phyloP scores from a whole-genome alignment of 2,888 invertebrate species.

The Synergus laeviventris region DNA sequence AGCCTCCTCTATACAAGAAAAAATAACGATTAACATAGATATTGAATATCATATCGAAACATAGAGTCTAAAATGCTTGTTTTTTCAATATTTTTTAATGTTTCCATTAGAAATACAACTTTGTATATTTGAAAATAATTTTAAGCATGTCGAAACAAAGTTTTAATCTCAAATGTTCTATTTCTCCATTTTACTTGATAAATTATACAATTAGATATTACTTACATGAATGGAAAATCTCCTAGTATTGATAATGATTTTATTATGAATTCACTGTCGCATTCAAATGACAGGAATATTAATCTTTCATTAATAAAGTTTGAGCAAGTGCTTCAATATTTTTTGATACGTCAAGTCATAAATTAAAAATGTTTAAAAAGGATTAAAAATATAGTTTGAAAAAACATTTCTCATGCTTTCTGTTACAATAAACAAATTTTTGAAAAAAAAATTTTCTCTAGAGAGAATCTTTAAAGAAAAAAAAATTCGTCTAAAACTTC shows the following conservation, averaged over 20 bases:
- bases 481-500: too few species aligned
- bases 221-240: background rate
- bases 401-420: too few species aligned
- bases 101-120: background rate
- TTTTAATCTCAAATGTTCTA: too few species aligned
- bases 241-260: background rate
- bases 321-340: background rate
- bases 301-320: constrained; percentile 1
- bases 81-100: background rate
- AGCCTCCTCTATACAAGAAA: constrained; percentile 33
- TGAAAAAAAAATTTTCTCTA: too few species aligned
- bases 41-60: background rate
- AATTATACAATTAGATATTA: background rate
- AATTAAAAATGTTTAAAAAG: too few species aligned
- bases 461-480: too few species aligned
- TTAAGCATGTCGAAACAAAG: too few species aligned
- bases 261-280: background rate
- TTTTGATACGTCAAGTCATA: too few species aligned
- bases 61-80: background rate
- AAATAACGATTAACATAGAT: constrained; percentile 25
- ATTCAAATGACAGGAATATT: background rate
- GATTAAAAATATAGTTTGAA: too few species aligned
- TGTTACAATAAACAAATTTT: too few species aligned
- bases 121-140: too few species aligned
- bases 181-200: too few species aligned